phyloP scores from a whole-genome alignment of 2,113 vertebrate species.

The Corapipo altera region DNA sequence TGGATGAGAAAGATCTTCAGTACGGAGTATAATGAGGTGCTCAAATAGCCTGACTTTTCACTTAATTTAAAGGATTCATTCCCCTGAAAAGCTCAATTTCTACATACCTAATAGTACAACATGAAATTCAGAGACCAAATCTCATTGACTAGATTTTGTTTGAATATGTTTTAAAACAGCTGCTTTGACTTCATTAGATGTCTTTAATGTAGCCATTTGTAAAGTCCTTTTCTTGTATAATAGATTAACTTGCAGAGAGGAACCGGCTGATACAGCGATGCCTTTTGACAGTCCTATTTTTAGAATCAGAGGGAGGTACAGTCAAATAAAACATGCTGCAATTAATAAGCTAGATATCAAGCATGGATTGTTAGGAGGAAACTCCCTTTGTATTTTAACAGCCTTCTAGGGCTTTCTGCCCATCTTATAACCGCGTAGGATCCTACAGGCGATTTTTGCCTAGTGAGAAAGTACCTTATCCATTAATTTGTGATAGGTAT shows the following conservation, averaged over 20 bases:
- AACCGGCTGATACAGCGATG: neutral
- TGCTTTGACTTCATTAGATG: conserved; percentile 62
- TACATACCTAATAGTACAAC: conserved; percentile 60
- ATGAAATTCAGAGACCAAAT: conserved; percentile 41
- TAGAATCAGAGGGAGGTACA: conserved; percentile 44
- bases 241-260: conserved; percentile 38
- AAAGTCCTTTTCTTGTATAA: conserved; percentile 50
- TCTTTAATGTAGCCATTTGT: conserved; percentile 61
- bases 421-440: neutral
- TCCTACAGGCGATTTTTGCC: neutral
- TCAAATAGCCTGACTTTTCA: conserved; percentile 64
- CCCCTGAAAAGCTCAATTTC: conserved; percentile 53
- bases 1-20: conserved; percentile 64
- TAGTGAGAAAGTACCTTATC: neutral
- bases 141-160: conserved; percentile 50
- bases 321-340: conserved; percentile 17
- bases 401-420: neutral
- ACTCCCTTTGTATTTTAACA: conserved; percentile 13
- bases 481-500: neutral
- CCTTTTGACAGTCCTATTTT: conserved; percentile 51
- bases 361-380: neutral
- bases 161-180: conserved; percentile 60
- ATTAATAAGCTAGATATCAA: conserved; percentile 26
- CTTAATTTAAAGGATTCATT: conserved; percentile 68
- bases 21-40: conserved; percentile 58